Percentiles rank a stretch among this genome's conserved stretches.
These are phyloP conservation scores for Standfussiana lucernea DNA, from an alignment of 2,888 invertebrate species.

Conservation along the genomic window DNA sequence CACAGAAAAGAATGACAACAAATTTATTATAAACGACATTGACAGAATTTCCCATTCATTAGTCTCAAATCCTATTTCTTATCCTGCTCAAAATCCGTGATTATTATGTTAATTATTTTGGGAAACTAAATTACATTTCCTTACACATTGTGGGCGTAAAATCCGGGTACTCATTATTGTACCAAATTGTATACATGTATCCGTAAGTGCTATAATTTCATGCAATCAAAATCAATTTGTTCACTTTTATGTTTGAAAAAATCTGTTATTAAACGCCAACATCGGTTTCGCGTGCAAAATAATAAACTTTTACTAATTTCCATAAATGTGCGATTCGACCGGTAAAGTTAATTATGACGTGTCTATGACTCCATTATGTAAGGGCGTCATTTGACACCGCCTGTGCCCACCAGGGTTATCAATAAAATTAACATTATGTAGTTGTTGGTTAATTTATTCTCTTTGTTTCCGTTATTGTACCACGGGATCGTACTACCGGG, in stretches of 20 bases:
- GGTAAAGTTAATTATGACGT: conserved; percentile 71
- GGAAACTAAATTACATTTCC: conserved; percentile 41
- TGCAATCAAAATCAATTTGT: conserved; percentile 64
- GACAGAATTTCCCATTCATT: conserved; percentile 21
- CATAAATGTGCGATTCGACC: conserved; percentile 73
- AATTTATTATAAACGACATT: conserved; percentile 8
- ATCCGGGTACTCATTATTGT: conserved; percentile 42
- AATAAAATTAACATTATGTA: not conserved
- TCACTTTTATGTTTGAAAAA: conserved; percentile 36
- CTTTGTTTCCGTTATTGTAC: too few species aligned
- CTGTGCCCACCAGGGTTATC: conserved; percentile 37
- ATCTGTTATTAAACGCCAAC: conserved; percentile 71
- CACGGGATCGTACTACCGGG: too few species aligned
- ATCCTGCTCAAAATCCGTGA: conserved; percentile 61
- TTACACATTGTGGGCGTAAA: conserved; percentile 38
- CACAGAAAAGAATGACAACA: conserved; percentile 21
- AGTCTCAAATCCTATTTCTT: conserved; percentile 51
- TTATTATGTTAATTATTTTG: conserved; percentile 42
- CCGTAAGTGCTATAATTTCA: conserved; percentile 57
- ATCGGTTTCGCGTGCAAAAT: conserved; percentile 62
- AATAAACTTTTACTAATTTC: conserved; percentile 76
- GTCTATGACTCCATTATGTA: conserved; percentile 71
- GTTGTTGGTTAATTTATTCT: not conserved
- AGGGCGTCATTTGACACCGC: conserved; percentile 61
- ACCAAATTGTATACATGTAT: conserved; percentile 49